Evolutionary conservation across 2,797 vertebrate species (phyloP).

Genomic region (Distichodus sexfasciatus): DNA sequence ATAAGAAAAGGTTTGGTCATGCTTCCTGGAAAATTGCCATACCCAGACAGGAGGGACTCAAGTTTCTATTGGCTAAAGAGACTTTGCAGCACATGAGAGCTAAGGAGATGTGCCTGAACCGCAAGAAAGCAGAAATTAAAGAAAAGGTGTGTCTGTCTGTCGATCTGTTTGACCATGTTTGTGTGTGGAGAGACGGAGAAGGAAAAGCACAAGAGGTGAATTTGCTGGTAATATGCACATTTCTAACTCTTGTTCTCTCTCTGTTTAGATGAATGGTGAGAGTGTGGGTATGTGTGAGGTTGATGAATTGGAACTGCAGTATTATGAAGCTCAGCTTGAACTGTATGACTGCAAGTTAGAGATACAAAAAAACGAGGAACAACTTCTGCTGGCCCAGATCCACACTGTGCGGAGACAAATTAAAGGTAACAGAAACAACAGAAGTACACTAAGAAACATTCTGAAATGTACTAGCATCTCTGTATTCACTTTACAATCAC

Average conservation of each 20-base stretch:
- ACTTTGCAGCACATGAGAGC: constrained; percentile 90
- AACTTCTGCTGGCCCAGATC: constrained; percentile 84
- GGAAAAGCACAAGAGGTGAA: not conserved
- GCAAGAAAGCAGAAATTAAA: constrained; percentile 77
- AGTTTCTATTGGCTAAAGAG: constrained; percentile 86
- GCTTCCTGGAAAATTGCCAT: constrained; percentile 84
- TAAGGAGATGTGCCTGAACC: constrained; percentile 85
- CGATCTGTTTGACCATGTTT: constrained; percentile 26
- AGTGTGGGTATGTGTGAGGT: constrained; percentile 63
- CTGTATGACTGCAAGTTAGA: constrained; percentile 89
- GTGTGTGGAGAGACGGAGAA: constrained; percentile 25
- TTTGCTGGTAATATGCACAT: not conserved
- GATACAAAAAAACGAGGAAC: constrained; percentile 90
- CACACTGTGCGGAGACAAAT: constrained; percentile 84
- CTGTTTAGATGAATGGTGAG: constrained; percentile 76
- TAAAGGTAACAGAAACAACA: constrained; percentile 77
- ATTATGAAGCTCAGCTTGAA: constrained; percentile 89
- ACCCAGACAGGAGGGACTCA: constrained; percentile 86
- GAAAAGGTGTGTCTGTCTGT: constrained; percentile 66
- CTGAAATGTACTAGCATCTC: too few species aligned
- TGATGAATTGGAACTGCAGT: constrained; percentile 87
- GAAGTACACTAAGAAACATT: too few species aligned
- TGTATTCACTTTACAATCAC: too few species aligned
- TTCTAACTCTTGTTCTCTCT: too few species aligned
- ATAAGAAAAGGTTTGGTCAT: constrained; percentile 82